Conservation (phyloP, 1,140 invertebrate genomes). For the Chironomus striatipennis region DNA sequence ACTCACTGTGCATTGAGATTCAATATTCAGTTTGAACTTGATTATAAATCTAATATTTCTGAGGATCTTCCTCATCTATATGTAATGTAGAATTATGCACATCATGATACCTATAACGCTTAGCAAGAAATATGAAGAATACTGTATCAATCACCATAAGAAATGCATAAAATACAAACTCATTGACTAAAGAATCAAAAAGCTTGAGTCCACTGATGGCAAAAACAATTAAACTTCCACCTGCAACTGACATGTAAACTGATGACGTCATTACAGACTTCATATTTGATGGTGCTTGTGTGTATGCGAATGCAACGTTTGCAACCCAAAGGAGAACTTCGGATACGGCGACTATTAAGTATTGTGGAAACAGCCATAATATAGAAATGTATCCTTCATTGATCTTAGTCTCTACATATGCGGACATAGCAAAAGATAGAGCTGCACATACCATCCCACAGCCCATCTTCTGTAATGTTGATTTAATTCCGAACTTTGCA, state of each 20-base stretch:
- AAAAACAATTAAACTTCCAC: constrained; percentile 7
- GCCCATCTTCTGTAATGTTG: neutral
- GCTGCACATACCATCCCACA: neutral
- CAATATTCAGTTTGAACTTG: no score
- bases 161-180: neutral
- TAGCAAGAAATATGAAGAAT: neutral
- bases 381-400: neutral
- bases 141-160: neutral
- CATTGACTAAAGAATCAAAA: neutral
- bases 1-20: no score
- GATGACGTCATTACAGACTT: neutral
- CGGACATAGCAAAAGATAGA: neutral
- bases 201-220: neutral
- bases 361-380: neutral
- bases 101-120: neutral
- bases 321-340: neutral
- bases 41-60: no score
- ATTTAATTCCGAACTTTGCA: constrained; percentile 29
- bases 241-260: neutral
- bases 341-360: neutral
- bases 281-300: neutral
- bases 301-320: neutral
- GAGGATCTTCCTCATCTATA: no score
- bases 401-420: neutral
- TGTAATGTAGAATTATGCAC: no score